Evolutionary conservation across 2,113 vertebrate species (phyloP).

Genomic region (Calypte anna): DNA sequence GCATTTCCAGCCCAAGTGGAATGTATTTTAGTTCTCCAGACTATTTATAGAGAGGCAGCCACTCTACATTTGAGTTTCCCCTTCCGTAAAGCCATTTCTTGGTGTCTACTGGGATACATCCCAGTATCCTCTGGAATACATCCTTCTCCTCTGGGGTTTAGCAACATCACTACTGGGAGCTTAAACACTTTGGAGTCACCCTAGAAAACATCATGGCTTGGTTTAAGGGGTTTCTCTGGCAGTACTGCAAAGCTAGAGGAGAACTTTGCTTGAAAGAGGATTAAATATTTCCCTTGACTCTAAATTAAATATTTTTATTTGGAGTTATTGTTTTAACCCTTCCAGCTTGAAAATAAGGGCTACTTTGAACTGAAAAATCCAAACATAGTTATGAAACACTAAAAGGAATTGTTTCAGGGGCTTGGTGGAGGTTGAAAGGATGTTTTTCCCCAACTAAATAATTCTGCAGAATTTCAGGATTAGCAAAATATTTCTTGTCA

Average conservation of each 20-base stretch:
- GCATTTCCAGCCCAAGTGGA: constrained; percentile 61
- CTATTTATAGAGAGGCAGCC: constrained; percentile 66
- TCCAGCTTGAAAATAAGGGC: background rate
- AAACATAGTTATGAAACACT: background rate
- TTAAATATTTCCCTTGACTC: background rate
- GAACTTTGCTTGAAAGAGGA: background rate
- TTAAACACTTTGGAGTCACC: background rate
- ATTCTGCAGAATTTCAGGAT: background rate
- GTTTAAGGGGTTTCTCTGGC: background rate
- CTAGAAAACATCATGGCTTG: background rate
- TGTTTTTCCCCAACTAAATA: background rate
- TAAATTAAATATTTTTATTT: constrained; percentile 21
- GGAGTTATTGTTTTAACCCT: constrained; percentile 7
- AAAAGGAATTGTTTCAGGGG: background rate
- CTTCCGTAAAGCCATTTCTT: constrained; percentile 64
- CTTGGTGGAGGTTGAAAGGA: background rate
- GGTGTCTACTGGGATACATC: constrained; percentile 23
- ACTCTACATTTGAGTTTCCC: constrained; percentile 65
- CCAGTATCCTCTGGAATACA: background rate
- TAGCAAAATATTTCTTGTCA: background rate
- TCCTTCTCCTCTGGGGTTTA: background rate
- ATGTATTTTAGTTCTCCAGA: constrained; percentile 60
- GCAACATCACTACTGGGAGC: background rate
- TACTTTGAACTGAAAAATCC: background rate
- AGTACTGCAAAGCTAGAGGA: background rate